These are phyloP conservation scores for Phoenicopterus ruber DNA, from an alignment of 2,113 vertebrate genomes.

Conservation along the genomic window DNA sequence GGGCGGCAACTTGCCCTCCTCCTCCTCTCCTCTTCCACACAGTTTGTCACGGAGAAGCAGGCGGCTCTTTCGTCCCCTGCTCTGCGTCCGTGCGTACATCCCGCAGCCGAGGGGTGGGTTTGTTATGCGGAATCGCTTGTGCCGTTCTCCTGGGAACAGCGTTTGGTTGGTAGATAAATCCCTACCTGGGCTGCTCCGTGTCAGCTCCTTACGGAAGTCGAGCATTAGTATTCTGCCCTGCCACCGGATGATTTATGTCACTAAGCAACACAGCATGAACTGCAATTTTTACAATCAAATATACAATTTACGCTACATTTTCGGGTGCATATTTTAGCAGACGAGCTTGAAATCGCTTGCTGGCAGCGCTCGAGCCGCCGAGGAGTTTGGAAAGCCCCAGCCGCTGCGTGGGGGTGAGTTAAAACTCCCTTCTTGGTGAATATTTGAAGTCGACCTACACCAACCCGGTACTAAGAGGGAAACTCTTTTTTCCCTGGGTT, in stretches of 20 bases:
- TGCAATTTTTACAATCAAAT: slow-evolving; percentile 54
- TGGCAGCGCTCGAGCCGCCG: background rate
- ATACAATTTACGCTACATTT: slow-evolving; percentile 33
- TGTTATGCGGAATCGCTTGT: background rate
- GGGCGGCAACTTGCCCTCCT: background rate
- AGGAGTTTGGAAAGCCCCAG: background rate
- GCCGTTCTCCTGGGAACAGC: background rate
- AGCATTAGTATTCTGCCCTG: background rate
- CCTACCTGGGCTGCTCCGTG: background rate
- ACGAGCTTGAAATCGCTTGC: background rate
- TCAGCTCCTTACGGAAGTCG: background rate
- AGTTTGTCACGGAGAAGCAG: background rate
- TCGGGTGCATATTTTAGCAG: slow-evolving; percentile 4
- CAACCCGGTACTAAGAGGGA: accelerated
- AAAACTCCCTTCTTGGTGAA: background rate
- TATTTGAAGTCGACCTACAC: background rate
- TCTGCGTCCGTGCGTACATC: background rate
- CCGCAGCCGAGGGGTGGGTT: background rate
- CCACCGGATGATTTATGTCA: slow-evolving; percentile 23
- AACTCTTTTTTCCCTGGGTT: background rate
- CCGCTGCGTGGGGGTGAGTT: background rate
- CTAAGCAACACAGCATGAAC: slow-evolving; percentile 54
- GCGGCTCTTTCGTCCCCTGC: background rate
- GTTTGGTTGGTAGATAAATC: slow-evolving; percentile 14
- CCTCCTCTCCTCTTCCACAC: background rate